A percentile compares a stretch with the other conserved stretches of the same genome.
These are phyloP conservation scores for Penaeus indicus DNA, from an alignment of 1,140 invertebrate genomes.

Conservation along the genomic window DNA sequence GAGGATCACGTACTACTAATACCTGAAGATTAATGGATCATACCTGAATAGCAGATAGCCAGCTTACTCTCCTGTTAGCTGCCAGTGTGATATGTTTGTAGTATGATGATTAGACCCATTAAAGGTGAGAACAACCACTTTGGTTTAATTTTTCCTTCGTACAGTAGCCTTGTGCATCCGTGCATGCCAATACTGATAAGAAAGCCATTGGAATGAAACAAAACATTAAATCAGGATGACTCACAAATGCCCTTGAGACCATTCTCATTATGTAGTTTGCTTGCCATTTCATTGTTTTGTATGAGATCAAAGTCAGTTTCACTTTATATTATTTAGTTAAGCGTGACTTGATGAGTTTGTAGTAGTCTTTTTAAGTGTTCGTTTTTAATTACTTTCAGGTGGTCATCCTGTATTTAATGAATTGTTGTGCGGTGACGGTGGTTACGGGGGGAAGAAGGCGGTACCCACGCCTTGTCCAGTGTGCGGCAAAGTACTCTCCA, in stretches of 20 bases:
- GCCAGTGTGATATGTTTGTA: slow-evolving; percentile 65
- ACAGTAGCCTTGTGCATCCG: slow-evolving; percentile 64
- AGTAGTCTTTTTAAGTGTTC: slow-evolving; percentile 65
- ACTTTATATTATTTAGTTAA: slow-evolving; percentile 60
- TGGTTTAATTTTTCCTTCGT: slow-evolving; percentile 64
- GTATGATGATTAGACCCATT: slow-evolving; percentile 64
- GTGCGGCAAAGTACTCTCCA: slow-evolving; percentile 88
- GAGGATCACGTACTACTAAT: slow-evolving; percentile 58
- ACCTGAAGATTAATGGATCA: slow-evolving; percentile 60
- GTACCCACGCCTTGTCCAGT: slow-evolving; percentile 77
- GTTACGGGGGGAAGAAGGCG: slow-evolving; percentile 66
- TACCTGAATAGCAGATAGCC: slow-evolving; percentile 58
- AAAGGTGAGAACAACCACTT: slow-evolving; percentile 65
- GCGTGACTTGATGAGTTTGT: slow-evolving; percentile 56
- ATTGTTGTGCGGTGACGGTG: slow-evolving; percentile 65
- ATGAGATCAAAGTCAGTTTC: slow-evolving; percentile 41
- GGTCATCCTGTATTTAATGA: slow-evolving; percentile 67
- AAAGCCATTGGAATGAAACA: slow-evolving; percentile 64
- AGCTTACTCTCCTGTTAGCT: slow-evolving; percentile 63
- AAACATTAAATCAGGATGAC: slow-evolving; percentile 65
- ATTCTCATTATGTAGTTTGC: slow-evolving; percentile 62
- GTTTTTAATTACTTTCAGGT: slow-evolving; percentile 67
- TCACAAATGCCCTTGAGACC: slow-evolving; percentile 54
- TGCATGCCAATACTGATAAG: slow-evolving; percentile 61
- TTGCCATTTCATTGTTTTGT: slow-evolving; percentile 54